These are phyloP conservation scores for Phalanger gymnotis DNA, from an alignment of 2,797 vertebrate species.

Conservation along the genomic window DNA sequence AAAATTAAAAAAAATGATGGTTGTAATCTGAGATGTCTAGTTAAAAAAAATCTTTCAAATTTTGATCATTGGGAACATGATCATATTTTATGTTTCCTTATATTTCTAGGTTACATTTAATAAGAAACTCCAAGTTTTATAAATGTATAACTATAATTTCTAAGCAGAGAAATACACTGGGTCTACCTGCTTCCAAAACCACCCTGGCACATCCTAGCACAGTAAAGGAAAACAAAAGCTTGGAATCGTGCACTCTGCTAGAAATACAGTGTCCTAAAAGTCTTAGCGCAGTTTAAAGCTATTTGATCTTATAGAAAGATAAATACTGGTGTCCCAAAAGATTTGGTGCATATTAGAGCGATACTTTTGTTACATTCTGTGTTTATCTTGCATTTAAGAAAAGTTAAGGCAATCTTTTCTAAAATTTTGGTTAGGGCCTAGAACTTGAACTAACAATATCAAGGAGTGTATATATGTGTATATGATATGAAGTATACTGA, in stretches of 20 bases:
- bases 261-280: background rate
- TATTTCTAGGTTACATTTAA: background rate
- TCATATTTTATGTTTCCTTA: background rate
- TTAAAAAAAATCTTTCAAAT: conserved; percentile 7
- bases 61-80: background rate
- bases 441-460: background rate
- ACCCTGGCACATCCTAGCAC: background rate
- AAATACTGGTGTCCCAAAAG: background rate
- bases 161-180: background rate
- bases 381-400: background rate
- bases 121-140: conserved; percentile 18
- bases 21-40: conserved; percentile 34
- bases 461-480: background rate
- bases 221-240: background rate
- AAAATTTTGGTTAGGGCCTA: background rate
- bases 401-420: background rate
- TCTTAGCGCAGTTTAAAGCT: background rate
- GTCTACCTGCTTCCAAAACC: background rate
- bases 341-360: background rate
- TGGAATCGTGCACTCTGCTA: background rate
- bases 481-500: background rate
- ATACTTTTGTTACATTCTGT: background rate
- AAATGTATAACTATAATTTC: background rate
- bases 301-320: background rate
- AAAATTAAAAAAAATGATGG: conserved; percentile 44